phyloP scores from a whole-genome alignment of 2,113 vertebrate species.

The Numenius arquata region DNA sequence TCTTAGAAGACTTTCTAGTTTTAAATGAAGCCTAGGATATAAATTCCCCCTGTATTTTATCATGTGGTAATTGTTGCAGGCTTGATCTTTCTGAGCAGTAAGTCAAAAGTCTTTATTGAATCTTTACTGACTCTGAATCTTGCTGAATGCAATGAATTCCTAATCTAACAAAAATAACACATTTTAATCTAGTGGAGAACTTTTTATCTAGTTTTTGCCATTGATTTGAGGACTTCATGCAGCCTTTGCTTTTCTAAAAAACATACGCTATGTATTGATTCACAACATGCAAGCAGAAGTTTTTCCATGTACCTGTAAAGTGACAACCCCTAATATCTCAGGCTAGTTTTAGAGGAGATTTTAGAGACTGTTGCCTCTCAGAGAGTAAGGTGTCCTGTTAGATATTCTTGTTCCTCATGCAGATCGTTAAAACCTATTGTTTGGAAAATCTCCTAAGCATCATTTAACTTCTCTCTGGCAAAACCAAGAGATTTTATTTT shows the following conservation, averaged over 20 bases:
- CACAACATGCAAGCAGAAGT: background rate
- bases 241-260: background rate
- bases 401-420: background rate
- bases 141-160: background rate
- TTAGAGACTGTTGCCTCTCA: background rate
- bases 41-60: conserved; percentile 24
- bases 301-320: background rate
- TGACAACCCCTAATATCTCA: background rate
- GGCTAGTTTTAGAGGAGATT: background rate
- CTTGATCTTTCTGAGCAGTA: background rate
- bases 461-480: background rate
- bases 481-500: background rate
- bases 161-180: background rate
- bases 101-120: background rate
- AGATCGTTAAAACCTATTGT: background rate
- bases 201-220: background rate
- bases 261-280: background rate
- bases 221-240: background rate
- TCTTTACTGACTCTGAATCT: background rate
- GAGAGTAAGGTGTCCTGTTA: background rate
- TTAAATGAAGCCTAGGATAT: conserved; percentile 1
- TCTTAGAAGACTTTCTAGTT: conserved; percentile 8
- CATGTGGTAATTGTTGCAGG: background rate
- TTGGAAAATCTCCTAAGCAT: background rate
- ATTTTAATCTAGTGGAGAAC: background rate